Conservation (phyloP, 2,888 invertebrate genomes). For the Oligia strigilis region DNA sequence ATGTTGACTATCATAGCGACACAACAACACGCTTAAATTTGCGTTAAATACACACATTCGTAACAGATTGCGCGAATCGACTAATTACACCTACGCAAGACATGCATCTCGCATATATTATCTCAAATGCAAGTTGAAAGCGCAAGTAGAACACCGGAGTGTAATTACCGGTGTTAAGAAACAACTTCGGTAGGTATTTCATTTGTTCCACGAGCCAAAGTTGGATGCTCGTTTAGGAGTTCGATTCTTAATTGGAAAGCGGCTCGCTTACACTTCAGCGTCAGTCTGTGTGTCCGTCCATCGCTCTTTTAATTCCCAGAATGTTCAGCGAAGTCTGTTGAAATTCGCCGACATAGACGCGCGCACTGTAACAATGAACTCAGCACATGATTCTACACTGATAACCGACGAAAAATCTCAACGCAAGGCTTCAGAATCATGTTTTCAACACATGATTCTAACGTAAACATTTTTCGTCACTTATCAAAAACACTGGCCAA, state of each 20-base stretch:
- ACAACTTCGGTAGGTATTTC: neutral
- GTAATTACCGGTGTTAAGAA: constrained; percentile 4
- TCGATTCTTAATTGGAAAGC: constrained; percentile 30
- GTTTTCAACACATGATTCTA: too few species aligned
- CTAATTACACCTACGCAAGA: neutral
- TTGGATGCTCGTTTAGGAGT: constrained; percentile 33
- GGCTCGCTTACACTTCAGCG: constrained; percentile 10
- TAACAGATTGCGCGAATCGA: neutral
- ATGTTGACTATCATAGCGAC: too few species aligned
- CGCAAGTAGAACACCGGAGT: neutral
- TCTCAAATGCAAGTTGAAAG: neutral
- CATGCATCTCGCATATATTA: neutral
- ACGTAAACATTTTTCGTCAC: too few species aligned
- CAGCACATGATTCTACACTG: neutral
- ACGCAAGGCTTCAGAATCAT: too few species aligned
- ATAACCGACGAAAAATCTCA: too few species aligned
- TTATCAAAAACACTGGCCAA: too few species aligned
- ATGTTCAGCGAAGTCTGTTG: constrained; percentile 2
- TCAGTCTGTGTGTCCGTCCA: constrained; percentile 18
- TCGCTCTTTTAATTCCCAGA: constrained; percentile 34
- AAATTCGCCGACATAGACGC: neutral
- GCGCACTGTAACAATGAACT: neutral
- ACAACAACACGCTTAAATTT: too few species aligned
- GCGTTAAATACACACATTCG: too few species aligned
- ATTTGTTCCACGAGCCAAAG: constrained; percentile 6